These are phyloP conservation scores for Acanthiza pusilla DNA, from an alignment of 2,797 vertebrate species.

Conservation along the genomic window DNA sequence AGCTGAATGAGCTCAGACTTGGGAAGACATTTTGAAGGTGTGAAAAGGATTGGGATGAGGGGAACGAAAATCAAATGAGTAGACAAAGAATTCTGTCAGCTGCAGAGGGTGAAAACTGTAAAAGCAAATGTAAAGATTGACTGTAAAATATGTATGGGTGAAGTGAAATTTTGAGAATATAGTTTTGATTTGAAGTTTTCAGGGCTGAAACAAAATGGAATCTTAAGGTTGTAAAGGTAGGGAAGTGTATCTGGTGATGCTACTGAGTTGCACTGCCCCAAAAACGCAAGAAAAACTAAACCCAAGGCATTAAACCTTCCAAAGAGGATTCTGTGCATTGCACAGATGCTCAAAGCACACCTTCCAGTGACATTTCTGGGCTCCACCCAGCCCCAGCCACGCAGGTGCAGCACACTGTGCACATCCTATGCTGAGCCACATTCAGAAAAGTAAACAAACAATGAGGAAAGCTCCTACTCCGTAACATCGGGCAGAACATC, in stretches of 20 bases:
- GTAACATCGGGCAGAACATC: background rate
- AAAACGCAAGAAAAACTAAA: background rate
- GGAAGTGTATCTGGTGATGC: background rate
- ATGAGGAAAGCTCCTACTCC: background rate
- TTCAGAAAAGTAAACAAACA: background rate
- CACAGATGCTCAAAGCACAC: background rate
- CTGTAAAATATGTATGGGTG: background rate
- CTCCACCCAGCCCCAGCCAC: background rate
- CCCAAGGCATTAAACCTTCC: background rate
- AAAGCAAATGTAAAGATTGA: background rate
- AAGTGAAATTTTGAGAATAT: background rate
- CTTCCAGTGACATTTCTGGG: background rate
- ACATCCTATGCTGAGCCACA: background rate
- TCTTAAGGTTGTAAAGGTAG: background rate
- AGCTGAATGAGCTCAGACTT: constrained; percentile 24
- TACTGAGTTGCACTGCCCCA: background rate
- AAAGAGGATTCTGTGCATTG: background rate
- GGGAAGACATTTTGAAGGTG: background rate
- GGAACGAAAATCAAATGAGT: background rate
- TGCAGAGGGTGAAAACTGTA: background rate
- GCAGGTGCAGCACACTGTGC: background rate
- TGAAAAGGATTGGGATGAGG: background rate
- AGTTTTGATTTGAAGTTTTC: background rate
- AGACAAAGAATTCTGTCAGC: background rate
- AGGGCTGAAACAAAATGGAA: background rate